Conservation (phyloP, 2,113 vertebrate species). For the Myrmophylax atrothorax region DNA sequence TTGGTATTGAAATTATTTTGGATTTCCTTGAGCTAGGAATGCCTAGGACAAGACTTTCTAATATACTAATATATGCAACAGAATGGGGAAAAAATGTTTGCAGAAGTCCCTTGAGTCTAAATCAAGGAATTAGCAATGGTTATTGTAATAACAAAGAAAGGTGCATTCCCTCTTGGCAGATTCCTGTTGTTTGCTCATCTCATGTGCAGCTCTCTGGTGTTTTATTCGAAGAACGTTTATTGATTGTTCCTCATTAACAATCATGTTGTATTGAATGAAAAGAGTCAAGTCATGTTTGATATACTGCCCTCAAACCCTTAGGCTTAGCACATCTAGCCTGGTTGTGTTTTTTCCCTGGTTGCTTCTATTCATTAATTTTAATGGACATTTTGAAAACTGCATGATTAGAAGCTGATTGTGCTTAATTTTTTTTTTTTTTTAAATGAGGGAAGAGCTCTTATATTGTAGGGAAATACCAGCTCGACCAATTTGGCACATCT, state of each 20-base stretch:
- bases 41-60: background rate
- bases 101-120: background rate
- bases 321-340: background rate
- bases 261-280: background rate
- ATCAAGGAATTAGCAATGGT: background rate
- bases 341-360: background rate
- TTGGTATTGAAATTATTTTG: background rate
- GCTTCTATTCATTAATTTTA: slow-evolving; percentile 6
- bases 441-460: background rate
- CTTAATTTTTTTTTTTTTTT: background rate
- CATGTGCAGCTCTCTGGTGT: background rate
- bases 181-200: slow-evolving; percentile 16
- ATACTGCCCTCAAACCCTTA: background rate
- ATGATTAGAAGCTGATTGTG: background rate
- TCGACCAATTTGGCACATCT: background rate
- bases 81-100: background rate
- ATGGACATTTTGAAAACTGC: background rate
- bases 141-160: background rate
- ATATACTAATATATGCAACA: background rate
- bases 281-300: slow-evolving; percentile 12
- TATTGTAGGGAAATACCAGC: background rate
- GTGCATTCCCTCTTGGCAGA: slow-evolving; percentile 10
- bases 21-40: background rate
- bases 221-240: slow-evolving; percentile 31
- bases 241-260: slow-evolving; percentile 36